Conservation (phyloP, 1,140 invertebrate genomes). For the Hesperophylax magnus region DNA sequence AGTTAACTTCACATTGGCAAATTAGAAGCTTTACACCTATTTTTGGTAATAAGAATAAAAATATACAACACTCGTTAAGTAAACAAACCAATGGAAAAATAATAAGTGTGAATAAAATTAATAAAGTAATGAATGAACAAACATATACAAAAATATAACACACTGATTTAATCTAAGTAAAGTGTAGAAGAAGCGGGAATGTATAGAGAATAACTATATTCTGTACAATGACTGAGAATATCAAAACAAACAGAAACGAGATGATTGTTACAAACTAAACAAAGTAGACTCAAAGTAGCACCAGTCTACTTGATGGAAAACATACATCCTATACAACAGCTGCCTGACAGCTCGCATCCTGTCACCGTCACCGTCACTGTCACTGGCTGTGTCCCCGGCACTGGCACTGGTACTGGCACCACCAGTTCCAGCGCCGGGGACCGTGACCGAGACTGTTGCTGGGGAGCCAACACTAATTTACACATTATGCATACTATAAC, state of each 20-base stretch:
- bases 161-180: conserved; percentile 29
- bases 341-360: neutral
- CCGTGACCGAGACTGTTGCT: too few relatives aligned
- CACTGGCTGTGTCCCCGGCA: neutral
- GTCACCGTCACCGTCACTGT: too few relatives aligned
- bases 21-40: conserved; percentile 53
- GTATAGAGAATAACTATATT: conserved; percentile 41
- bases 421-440: neutral
- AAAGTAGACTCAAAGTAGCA: conserved; percentile 44
- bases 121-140: conserved; percentile 11
- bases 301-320: conserved; percentile 40
- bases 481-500: conserved; percentile 31
- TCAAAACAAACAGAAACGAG: conserved; percentile 39
- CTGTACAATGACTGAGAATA: conserved; percentile 38
- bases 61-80: conserved; percentile 40
- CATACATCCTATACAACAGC: conserved; percentile 32
- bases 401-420: neutral
- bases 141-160: conserved; percentile 25
- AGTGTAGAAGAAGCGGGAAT: conserved; percentile 48
- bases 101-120: conserved; percentile 17
- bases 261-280: conserved; percentile 36
- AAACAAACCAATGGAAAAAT: conserved; percentile 25
- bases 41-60: conserved; percentile 55
- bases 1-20: conserved; percentile 34
- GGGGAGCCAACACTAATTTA: conserved; percentile 16